Base-by-base conservation (phyloP, 2,888 invertebrate genomes). In the Drosophila tripunctata region DNA sequence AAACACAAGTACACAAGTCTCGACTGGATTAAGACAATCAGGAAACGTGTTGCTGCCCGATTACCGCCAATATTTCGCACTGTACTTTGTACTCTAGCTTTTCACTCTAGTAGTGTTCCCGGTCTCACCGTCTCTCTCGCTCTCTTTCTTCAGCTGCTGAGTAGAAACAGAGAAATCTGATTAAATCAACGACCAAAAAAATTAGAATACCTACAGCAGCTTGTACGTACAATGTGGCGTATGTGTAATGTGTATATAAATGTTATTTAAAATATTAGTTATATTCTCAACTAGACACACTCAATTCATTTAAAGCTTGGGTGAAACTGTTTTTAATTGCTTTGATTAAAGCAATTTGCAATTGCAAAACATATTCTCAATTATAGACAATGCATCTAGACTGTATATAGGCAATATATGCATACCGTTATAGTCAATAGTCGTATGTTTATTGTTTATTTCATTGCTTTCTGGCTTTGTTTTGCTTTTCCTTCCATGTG, bases 21-120 rank as follows among this genome's bases (percentile, higher is more conserved):
- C 15, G 38, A 67, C 31, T 55, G 77, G 61, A 66, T 71, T 65
- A 75, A 79, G 81, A 79, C 79, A 79, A 80, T 84, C 62, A 78
- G 75, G 75, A 75, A 84, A 79, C 67, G 66, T 56, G 69, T 47
- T 27, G 19, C 54, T 51, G 52, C 52, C 56, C 69, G 78, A 77
- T 84, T 74, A 63, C 75, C 24, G 38, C 12, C 27, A 33, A 30
- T 58, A 12, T 33, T 64, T 10, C 35, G 31, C 21, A 6, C 22
- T 51, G 78, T 12, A 62, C 67, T 66, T 62, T 66, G 50, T 27
- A 68, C 52, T 40, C 44, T n/a, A n/a, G n/a, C n/a, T n/a, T n/a
- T n/a, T n/a, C n/a, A n/a, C n/a, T n/a, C n/a, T n/a, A n/a, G n/a
- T n/a, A n/a, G n/a, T n/a, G n/a, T n/a, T 43, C 17, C 15, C 38